Conservation (phyloP, 1,140 invertebrate species). For the Nasonia vitripennis region DNA sequence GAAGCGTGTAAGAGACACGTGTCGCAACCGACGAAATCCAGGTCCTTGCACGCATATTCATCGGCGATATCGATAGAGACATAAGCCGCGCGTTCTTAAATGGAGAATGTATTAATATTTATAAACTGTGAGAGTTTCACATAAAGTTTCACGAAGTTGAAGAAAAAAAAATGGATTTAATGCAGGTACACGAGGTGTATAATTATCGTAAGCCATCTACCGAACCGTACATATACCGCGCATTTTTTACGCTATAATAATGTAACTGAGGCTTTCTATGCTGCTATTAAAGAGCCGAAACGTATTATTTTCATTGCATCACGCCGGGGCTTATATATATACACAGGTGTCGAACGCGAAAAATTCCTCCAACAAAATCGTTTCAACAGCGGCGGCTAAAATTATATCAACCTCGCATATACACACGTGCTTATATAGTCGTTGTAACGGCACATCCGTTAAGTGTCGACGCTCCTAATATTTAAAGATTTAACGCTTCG, state of each 20-base stretch:
- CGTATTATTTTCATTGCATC: slow-evolving; percentile 47
- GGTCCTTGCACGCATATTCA: not conserved
- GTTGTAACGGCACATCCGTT: not conserved
- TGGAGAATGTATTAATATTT: slow-evolving; percentile 30
- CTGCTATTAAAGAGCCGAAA: slow-evolving; percentile 33
- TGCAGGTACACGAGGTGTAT: slow-evolving; percentile 16
- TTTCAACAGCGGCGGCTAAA: not conserved
- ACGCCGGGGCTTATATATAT: not conserved
- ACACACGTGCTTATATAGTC: not conserved
- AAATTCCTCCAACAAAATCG: slow-evolving; percentile 34
- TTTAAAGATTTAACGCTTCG: not conserved
- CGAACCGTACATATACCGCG: not conserved
- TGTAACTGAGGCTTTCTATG: slow-evolving; percentile 47
- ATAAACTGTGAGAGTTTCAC: slow-evolving; percentile 34
- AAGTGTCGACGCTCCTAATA: slow-evolving; percentile 14
- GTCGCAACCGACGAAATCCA: too few relatives aligned
- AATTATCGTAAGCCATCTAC: slow-evolving; percentile 41
- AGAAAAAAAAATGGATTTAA: slow-evolving; percentile 25
- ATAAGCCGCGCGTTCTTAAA: not conserved
- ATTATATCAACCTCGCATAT: not conserved
- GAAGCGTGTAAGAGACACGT: too few relatives aligned
- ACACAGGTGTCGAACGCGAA: not conserved
- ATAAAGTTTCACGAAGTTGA: slow-evolving; percentile 4
- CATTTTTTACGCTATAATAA: slow-evolving; percentile 43
- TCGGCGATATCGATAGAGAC: slow-evolving; percentile 27